These are phyloP conservation scores for Boloria euphrosyne DNA, from an alignment of 2,888 invertebrate species.

Conservation along the genomic window DNA sequence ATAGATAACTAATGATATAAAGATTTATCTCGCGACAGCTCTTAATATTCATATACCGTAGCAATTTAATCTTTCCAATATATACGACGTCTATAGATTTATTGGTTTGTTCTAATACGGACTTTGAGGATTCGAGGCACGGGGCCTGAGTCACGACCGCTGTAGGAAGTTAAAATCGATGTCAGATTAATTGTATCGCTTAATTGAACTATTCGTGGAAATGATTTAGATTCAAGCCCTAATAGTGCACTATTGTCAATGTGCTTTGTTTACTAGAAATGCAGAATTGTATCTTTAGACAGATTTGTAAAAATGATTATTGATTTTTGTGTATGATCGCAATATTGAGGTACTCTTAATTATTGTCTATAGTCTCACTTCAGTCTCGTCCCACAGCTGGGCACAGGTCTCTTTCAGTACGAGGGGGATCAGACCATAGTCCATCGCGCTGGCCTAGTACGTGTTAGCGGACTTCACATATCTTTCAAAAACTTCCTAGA, in stretches of 20 bases:
- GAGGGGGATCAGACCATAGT: too few species aligned
- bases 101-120: slow-evolving; percentile 47
- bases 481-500: too few species aligned
- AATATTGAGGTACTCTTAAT: too few species aligned
- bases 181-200: slow-evolving; percentile 43
- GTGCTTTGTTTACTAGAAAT: neutral
- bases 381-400: too few species aligned
- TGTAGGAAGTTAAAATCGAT: slow-evolving; percentile 42
- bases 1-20: slow-evolving; percentile 18
- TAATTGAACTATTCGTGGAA: slow-evolving; percentile 32
- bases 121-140: slow-evolving; percentile 48
- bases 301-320: neutral
- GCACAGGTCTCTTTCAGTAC: too few species aligned
- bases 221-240: slow-evolving; percentile 27
- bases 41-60: slow-evolving; percentile 28
- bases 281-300: neutral
- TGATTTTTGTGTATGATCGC: neutral
- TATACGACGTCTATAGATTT: slow-evolving; percentile 44
- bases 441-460: too few species aligned
- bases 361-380: too few species aligned
- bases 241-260: neutral
- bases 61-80: slow-evolving; percentile 30
- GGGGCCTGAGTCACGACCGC: slow-evolving; percentile 44
- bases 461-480: too few species aligned
- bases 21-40: slow-evolving; percentile 25